Percentiles rank a stretch among this genome's conserved stretches.
Evolutionary conservation across 2,797 vertebrate genomes (phyloP).

Genomic region (Setipinna tenuifilis): DNA sequence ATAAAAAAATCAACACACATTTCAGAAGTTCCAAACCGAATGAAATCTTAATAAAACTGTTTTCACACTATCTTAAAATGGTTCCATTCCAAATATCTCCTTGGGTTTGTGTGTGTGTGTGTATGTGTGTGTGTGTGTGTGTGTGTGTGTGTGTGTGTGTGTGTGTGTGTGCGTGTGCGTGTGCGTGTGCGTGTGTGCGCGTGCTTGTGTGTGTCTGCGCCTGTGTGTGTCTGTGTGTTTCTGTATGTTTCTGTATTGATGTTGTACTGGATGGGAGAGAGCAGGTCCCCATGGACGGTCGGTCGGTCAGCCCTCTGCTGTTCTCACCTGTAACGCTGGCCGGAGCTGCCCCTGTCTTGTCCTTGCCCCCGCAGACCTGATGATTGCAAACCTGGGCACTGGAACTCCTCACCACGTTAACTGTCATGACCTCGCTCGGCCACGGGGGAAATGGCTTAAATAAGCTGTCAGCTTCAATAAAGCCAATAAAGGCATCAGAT

Average conservation of each 20-base stretch:
- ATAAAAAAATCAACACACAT: too few species aligned
- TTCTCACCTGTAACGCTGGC: slow-evolving; percentile 63
- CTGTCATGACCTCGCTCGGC: slow-evolving; percentile 92
- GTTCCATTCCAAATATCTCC: neutral
- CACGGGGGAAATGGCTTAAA: slow-evolving; percentile 95
- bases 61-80: too few species aligned
- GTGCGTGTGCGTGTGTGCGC: slow-evolving; percentile 29
- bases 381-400: slow-evolving; percentile 78
- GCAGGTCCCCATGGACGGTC: slow-evolving; percentile 51
- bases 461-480: slow-evolving; percentile 99
- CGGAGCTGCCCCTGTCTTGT: slow-evolving; percentile 50
- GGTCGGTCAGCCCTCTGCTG: slow-evolving; percentile 56
- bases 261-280: slow-evolving; percentile 57
- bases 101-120: slow-evolving; percentile 39
- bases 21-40: too few species aligned
- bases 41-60: too few species aligned
- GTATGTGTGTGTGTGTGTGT: neutral
- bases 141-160: neutral
- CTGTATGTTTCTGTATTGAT: neutral
- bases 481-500: slow-evolving; percentile 97
- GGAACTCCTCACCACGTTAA: slow-evolving; percentile 95
- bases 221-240: slow-evolving; percentile 13
- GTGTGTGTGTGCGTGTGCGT: slow-evolving; percentile 29
- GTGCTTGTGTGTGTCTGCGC: too few species aligned
- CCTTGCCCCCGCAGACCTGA: slow-evolving; percentile 62